Base-by-base conservation (phyloP, 2,888 invertebrate species). In the Antitype chi region DNA sequence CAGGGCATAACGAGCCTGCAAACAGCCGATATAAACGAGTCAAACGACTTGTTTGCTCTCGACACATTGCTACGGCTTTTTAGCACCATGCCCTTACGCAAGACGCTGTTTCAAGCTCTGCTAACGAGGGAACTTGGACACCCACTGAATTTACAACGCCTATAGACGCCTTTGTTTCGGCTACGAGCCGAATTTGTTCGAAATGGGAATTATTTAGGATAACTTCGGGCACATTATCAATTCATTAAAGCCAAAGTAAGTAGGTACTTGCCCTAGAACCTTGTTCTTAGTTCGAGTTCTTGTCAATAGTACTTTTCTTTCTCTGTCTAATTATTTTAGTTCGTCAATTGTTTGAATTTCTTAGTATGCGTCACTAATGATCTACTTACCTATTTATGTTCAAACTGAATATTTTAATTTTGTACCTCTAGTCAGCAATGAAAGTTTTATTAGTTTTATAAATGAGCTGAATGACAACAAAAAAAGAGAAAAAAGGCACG, bases 21-120 rank as follows among this genome's bases (percentile, higher is more conserved):
- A 93, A 93, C 91, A 93, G 82, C 85, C 88, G 89, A 89, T 89
- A 90, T 90, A 91, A 91, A 89, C 89, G 89, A 87, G 88, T 86
- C 83, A 91, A 93, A 93, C 90, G 91, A 90, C 90, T 93, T 93
- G 91, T 93, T 93, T 93, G 90, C 88, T 88, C 80, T 88, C 85
- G 81, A 88, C 87, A 87, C 89, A 88, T 87, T 81, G 86, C 85
- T 69, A 81, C 81, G 84, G 83, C 78, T 87, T 84, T 84, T 86
- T 85, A 84, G 81, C 85, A 82, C 85, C 76, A 76, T 83, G 74
- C 57, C 70, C 68, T 60, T 75, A 70, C 76, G 81, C 38, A 77
- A 75, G 74, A 68, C 78, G 80, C 47, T 76, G 80, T 80, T 78
- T 76, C 74, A 76, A 78, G 70, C 76, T 81, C 70, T 71, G 57